Percentiles rank a stretch among this genome's conserved stretches.
Conservation (phyloP, 2,797 vertebrate genomes). For the Melanogrammus aeglefinus region DNA sequence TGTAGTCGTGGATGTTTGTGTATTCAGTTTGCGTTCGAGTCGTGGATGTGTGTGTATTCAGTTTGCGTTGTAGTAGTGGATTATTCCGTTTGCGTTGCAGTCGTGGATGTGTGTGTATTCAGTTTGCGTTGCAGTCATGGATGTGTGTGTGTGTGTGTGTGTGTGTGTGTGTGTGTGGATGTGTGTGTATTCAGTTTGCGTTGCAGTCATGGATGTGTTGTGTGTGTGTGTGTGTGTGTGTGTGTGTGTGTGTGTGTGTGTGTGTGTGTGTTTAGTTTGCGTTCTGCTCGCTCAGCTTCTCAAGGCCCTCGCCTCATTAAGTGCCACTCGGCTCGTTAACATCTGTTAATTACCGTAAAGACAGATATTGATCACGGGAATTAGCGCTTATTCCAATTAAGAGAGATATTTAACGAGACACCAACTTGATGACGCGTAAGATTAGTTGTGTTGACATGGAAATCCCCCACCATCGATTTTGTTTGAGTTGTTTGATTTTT, state of each 20-base stretch:
- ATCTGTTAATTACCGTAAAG: slow-evolving; percentile 68
- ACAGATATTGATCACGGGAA: slow-evolving; percentile 60
- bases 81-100: slow-evolving; percentile 41
- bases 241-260: slow-evolving; percentile 21
- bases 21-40: slow-evolving; percentile 42
- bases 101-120: neutral
- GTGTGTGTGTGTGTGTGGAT: no score
- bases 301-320: slow-evolving; percentile 65
- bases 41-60: neutral
- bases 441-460: neutral
- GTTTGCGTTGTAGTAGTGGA: slow-evolving; percentile 45
- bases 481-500: neutral
- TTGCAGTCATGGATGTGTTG: slow-evolving; percentile 22
- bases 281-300: slow-evolving; percentile 42
- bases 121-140: slow-evolving; percentile 45
- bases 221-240: no score
- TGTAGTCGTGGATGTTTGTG: slow-evolving; percentile 24
- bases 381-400: slow-evolving; percentile 57
- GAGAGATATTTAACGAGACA: slow-evolving; percentile 37
- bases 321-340: slow-evolving; percentile 63
- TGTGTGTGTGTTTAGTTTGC: slow-evolving; percentile 27
- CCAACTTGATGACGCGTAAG: slow-evolving; percentile 32
- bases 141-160: no score
- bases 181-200: no score
- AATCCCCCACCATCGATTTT: neutral